phyloP scores from a whole-genome alignment of 2,797 vertebrate genomes.

The Calcarius lapponicus region DNA sequence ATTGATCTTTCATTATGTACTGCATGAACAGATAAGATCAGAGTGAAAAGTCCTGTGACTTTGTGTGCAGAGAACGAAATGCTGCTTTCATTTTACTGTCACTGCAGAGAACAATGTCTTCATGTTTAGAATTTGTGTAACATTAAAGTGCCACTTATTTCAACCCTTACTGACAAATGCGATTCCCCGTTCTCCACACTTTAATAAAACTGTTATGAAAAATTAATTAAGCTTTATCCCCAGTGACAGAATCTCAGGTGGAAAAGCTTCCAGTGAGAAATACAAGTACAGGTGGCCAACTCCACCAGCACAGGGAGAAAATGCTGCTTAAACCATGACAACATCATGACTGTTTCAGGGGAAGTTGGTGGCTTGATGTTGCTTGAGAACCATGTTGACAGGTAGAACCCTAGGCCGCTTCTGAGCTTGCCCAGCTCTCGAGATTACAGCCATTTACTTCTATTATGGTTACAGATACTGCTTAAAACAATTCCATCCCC shows the following conservation, averaged over 20 bases:
- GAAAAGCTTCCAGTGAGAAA: background rate
- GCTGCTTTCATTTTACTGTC: conserved; percentile 21
- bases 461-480: background rate
- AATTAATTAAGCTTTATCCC: background rate
- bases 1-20: background rate
- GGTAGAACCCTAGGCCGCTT: background rate
- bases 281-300: background rate
- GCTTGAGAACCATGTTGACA: background rate
- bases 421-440: background rate
- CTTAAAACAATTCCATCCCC: background rate
- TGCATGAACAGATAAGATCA: conserved; percentile 34
- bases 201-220: background rate
- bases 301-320: background rate
- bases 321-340: background rate
- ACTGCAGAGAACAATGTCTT: background rate
- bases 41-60: conserved; percentile 27
- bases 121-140: background rate
- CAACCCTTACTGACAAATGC: background rate
- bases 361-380: background rate
- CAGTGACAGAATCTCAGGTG: conserved; percentile 10
- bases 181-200: background rate
- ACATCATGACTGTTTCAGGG: background rate
- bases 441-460: background rate
- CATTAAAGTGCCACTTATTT: background rate
- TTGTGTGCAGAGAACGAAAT: background rate